A percentile compares a stretch with the other conserved stretches of the same genome.
These are phyloP conservation scores for Apis dorsata DNA, from an alignment of 1,140 invertebrate species.

Conservation along the genomic window DNA sequence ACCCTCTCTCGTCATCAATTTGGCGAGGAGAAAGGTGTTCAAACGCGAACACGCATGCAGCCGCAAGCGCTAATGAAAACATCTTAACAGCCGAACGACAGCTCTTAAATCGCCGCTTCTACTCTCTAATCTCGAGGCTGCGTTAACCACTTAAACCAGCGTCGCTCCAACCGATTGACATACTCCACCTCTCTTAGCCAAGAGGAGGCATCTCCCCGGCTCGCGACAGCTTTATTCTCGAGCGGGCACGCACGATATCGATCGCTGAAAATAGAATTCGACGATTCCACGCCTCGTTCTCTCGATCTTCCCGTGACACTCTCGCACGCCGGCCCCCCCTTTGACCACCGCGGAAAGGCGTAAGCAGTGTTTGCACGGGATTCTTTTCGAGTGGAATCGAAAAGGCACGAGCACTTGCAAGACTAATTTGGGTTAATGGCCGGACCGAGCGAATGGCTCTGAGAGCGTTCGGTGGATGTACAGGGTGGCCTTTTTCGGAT, in stretches of 20 bases:
- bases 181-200: constrained; percentile 38
- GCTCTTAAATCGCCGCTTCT: constrained; percentile 70
- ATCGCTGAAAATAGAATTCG: constrained; percentile 42
- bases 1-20: too few relatives aligned
- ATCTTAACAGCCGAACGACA: constrained; percentile 65
- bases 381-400: constrained; percentile 27
- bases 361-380: neutral
- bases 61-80: constrained; percentile 64
- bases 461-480: neutral
- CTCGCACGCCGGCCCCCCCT: neutral
- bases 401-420: constrained; percentile 32
- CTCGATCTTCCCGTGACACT: neutral
- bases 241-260: constrained; percentile 32
- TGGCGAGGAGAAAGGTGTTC: constrained; percentile 59
- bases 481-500: constrained; percentile 5
- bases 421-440: constrained; percentile 39
- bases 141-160: constrained; percentile 70
- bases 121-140: constrained; percentile 71
- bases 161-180: constrained; percentile 68
- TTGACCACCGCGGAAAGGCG: neutral
- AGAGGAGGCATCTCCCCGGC: constrained; percentile 3
- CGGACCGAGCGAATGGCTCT: constrained; percentile 4
- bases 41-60: constrained; percentile 59
- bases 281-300: neutral
- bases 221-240: constrained; percentile 41